Conservation (phyloP, 1,140 invertebrate genomes). For the Drosophila repletoides region DNA sequence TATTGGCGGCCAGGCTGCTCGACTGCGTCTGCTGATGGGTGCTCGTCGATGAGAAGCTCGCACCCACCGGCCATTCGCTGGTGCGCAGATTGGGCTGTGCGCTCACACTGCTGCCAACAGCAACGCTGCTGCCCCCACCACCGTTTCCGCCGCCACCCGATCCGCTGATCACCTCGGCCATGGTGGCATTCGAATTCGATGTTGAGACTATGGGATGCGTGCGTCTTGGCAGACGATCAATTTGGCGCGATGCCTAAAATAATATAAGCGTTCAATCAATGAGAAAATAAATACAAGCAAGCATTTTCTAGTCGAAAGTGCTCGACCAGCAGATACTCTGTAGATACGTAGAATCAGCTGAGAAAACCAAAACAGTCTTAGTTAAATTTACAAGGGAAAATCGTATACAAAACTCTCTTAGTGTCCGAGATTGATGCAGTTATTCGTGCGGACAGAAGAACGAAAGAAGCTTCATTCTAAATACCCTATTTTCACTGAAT, state of each 20-base stretch:
- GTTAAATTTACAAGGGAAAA: no score
- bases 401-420: no score
- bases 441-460: no score
- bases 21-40: slow-evolving; percentile 80
- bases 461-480: no score
- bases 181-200: slow-evolving; percentile 82
- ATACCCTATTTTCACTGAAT: no score
- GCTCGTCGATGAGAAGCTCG: slow-evolving; percentile 68
- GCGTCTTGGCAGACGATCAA: slow-evolving; percentile 92
- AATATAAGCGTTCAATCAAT: slow-evolving; percentile 51
- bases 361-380: no score
- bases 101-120: slow-evolving; percentile 57
- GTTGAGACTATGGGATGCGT: slow-evolving; percentile 83
- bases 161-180: slow-evolving; percentile 78
- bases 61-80: slow-evolving; percentile 75
- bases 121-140: slow-evolving; percentile 50
- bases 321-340: no score
- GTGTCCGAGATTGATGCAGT: no score
- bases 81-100: slow-evolving; percentile 68
- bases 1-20: slow-evolving; percentile 71
- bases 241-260: slow-evolving; percentile 89
- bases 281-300: slow-evolving; percentile 29
- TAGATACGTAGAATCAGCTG: no score
- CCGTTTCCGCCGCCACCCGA: slow-evolving; percentile 46
- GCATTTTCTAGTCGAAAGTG: no score